A percentile compares a stretch with the other conserved stretches of the same genome.
Evolutionary conservation across 2,797 vertebrate genomes (phyloP).

Genomic region (Silurus aristotelis): DNA sequence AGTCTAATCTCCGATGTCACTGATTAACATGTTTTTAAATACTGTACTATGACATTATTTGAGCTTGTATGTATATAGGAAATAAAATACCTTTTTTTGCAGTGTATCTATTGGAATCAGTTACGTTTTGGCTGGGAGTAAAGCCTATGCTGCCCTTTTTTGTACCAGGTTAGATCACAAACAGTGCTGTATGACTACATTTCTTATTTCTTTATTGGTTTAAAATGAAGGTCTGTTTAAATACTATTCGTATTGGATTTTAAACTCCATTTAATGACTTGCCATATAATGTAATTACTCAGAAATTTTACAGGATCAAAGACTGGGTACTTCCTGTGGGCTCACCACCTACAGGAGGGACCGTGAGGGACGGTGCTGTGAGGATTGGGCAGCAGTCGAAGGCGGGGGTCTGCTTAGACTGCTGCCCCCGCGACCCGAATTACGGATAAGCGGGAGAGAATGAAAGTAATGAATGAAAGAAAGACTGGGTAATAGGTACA

Average conservation of each 20-base stretch:
- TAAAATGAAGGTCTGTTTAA: background rate
- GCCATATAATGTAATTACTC: background rate
- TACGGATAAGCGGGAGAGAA: no score
- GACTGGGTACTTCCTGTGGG: no score
- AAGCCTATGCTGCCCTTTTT: slow-evolving; percentile 71
- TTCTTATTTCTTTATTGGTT: background rate
- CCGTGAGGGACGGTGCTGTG: no score
- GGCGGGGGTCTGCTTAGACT: no score
- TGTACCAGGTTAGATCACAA: slow-evolving; percentile 66
- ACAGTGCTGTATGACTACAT: background rate
- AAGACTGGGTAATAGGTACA: background rate
- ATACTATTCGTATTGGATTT: background rate
- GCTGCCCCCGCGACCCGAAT: no score
- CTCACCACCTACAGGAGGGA: no score
- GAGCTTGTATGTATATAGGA: background rate
- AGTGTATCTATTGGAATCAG: slow-evolving; percentile 72
- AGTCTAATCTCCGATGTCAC: background rate
- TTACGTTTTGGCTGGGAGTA: slow-evolving; percentile 70
- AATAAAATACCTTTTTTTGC: slow-evolving; percentile 21
- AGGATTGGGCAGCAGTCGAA: no score
- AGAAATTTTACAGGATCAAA: background rate
- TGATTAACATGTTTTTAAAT: background rate
- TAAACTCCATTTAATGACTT: background rate
- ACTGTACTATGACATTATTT: background rate
- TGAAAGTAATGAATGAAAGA: no score